A percentile compares a stretch with the other conserved stretches of the same genome.
phyloP scores from a whole-genome alignment of 2,797 vertebrate species.

The Catostomus latipinnis region DNA sequence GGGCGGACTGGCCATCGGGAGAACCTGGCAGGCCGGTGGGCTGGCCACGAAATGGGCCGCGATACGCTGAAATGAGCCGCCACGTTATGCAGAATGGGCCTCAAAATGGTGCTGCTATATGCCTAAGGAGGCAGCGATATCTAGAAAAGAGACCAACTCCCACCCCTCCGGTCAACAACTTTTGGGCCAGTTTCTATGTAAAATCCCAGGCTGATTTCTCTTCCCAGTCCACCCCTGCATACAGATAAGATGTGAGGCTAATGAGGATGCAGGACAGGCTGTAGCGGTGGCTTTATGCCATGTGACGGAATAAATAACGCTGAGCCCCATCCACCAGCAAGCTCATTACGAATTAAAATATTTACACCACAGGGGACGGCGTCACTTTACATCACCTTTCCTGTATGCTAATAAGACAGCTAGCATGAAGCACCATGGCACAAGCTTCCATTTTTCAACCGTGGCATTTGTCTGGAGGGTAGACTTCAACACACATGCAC shows the following conservation, averaged over 20 bases:
- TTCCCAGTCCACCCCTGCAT: neutral
- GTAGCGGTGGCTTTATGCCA: constrained; percentile 2
- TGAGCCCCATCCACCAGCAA: constrained; percentile 41
- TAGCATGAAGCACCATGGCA: neutral
- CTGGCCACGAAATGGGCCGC: too few relatives aligned
- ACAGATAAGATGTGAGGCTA: constrained; percentile 1
- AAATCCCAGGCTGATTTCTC: too few relatives aligned
- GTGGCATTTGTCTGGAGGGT: constrained; percentile 42
- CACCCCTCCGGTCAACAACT: too few relatives aligned
- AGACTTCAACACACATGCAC: constrained; percentile 19
- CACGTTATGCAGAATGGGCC: too few relatives aligned
- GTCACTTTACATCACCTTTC: constrained; percentile 57
- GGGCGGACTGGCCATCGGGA: too few relatives aligned
- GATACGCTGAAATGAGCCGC: too few relatives aligned
- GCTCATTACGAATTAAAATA: constrained; percentile 65
- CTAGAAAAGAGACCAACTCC: too few relatives aligned
- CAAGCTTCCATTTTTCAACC: constrained; percentile 35
- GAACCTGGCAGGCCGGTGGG: too few relatives aligned
- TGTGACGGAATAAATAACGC: constrained; percentile 56
- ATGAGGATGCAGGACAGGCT: constrained; percentile 33
- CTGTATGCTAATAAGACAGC: constrained; percentile 54
- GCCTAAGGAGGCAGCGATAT: too few relatives aligned
- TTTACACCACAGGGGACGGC: constrained; percentile 57
- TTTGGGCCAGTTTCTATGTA: too few relatives aligned
- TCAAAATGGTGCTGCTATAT: too few relatives aligned